Evolutionary conservation across 2,113 vertebrate genomes (phyloP), one percentile per base, ranked within the genome.

Genomic region (Myotis davidii): DNA sequence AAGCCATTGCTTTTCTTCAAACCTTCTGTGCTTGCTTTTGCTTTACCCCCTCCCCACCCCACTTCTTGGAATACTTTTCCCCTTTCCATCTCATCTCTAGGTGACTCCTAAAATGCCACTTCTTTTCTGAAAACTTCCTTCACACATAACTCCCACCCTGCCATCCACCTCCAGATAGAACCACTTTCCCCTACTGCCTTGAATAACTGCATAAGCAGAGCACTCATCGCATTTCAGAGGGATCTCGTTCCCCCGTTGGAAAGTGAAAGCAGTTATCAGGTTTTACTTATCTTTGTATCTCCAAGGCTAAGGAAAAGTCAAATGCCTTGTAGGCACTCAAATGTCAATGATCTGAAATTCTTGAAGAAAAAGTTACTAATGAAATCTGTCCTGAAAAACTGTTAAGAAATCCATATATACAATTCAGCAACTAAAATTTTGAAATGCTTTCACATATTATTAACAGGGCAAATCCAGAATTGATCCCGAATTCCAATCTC

Each of bases 251-350:
- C 87, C 86, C 73, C 67, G 56, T 18, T 34, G 78, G 77, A 93
- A 0, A 85, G 65, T 79, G 50, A 93, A 93, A 76, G 21, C 37
- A 67, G 83, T 85, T 91, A 90, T 16, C 70, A 88, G 64, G 61
- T 56, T 94, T 77, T 92, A 85, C 67, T 91, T 72, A 89, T 94
- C 84, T 88, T 85, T 96, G 5, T n/a, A 95, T 89, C 65, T 91
- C 27, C 50, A 90, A 77, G 50, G 37, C 37, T 83, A 76, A 82
- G 54, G 65, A 88, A 86, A 92, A 83, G 79, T 72, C 73, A 81
- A 88, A 59, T 39, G 50, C 27, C 56, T n/a, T 54, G 34, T 0
- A 74, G 78, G 21, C 86, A 79, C 61, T 90, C 74, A 86, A 64
- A 89, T 89, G 39, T 76, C 79, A 85, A 21, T 77, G 20, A 79